Base-by-base conservation (phyloP, 2,113 vertebrate genomes). In the Theristicus caerulescens region DNA sequence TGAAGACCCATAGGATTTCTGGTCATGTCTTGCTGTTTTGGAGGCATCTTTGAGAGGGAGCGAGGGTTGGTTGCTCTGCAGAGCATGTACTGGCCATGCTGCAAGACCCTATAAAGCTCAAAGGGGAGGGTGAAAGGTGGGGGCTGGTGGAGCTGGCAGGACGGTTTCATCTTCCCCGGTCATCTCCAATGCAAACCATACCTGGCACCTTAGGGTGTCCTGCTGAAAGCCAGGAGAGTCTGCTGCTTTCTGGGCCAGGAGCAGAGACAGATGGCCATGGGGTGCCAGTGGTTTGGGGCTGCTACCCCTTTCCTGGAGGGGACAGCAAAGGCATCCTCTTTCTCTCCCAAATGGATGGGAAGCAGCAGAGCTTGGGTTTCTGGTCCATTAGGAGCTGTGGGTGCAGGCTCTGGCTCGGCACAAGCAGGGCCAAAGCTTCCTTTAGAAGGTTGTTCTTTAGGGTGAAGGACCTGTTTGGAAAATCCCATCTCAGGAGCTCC, bases 121-220 rank as follows among this genome's bases (percentile, higher is more conserved):
- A 8, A 72, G 57, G 25, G 67, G 17, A 46, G 10, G 16, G 32
- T 1, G 14, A 52, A 49, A 31, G 54, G 18, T 42, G 29, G 11
- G 11, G 18, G 24, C 4, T 0, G 1, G n/a, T 85, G 76, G 46
- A 59, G 20, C n/a, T 55, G 16, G 25, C 34, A 42, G 32, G 20
- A 64, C 81, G 76, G 47, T 59, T 90, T 93, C 49, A 58, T 86
- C 80, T 89, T 80, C 21, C 14, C 21, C 15, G 7, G 11, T 44
- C 24, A 17, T 26, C 61, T 78, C 55, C 0, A 0, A 8, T 58
- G 40, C 34, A 91, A 12, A 51, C 78, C 0, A 0, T 61, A 13
- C 51, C 20, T 0, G 0, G 13, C 36, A 47, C 2, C 2, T 47
- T 49, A 69, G n/a, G 15, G 22, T 38, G 49, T 51, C 40, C n/a